Evolutionary conservation across 2,797 vertebrate species (phyloP).

Genomic region (Tauraco hartlaubi): DNA sequence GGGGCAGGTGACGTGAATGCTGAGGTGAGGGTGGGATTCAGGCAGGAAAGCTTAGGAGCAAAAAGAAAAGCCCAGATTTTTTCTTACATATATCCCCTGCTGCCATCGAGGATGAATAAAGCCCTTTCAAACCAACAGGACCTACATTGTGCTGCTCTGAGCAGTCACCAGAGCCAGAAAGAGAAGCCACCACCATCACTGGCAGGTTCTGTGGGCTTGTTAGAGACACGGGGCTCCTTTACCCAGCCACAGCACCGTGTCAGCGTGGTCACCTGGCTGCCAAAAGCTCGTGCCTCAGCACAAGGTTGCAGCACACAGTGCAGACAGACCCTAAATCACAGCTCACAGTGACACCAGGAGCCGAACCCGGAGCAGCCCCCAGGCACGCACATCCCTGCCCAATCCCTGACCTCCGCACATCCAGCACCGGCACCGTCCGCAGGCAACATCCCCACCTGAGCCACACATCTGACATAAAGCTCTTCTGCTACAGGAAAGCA

Average conservation of each 20-base stretch:
- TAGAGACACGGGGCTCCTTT: not conserved
- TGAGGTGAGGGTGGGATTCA: not conserved
- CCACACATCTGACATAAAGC: too few species aligned
- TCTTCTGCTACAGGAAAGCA: not conserved
- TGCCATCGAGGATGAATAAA: not conserved
- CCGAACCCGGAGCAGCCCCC: not conserved
- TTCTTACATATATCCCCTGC: not conserved
- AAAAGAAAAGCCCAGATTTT: not conserved
- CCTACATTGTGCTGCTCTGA: not conserved
- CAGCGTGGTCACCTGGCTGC: not conserved
- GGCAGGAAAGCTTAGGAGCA: not conserved
- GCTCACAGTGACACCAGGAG: fast-evolving
- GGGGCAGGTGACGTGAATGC: not conserved
- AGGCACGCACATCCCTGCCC: fast-evolving
- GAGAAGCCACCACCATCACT: not conserved
- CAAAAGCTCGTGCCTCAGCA: not conserved
- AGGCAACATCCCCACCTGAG: not conserved
- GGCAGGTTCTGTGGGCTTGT: not conserved
- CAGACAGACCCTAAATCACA: not conserved
- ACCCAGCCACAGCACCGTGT: not conserved
- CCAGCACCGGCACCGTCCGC: fast-evolving
- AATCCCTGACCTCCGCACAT: not conserved
- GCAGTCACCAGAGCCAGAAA: not conserved
- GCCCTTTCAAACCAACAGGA: not conserved
- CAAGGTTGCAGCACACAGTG: fast-evolving